Base-by-base conservation (phyloP, 2,113 vertebrate species). In the Pelmatolapia mariae region DNA sequence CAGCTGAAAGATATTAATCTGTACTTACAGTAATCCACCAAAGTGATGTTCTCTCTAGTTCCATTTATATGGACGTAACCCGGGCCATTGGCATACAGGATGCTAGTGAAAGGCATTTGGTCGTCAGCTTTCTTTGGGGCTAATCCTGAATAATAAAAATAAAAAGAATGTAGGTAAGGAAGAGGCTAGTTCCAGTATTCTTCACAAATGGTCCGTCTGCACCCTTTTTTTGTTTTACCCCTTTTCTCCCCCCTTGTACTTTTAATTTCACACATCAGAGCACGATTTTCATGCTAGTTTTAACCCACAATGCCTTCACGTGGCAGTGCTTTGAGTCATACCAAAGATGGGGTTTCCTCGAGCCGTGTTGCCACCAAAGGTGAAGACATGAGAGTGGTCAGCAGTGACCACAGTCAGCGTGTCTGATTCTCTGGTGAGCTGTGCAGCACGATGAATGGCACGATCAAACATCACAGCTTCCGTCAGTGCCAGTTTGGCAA, bases 361-460 rank as follows among this genome's bases (percentile, higher is more conserved):
- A 5, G 95, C 95, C 16, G 97, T 97, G 78, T 95, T 97, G 6
- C 97, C 97, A 10, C 97, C 97, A 59, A 97, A 97, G 7, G 96
- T 96, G 80, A 97, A 97, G 84, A 97, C 96, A 4, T 97, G 97
- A n/a, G 97, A 97, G 92, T 97, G 97, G 91, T 97, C 97, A n/a
- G 97, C 97, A 10, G 97, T 97, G 61, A 97, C 96, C 26, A 97
- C 92, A 5, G 96, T 96, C 61, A 97, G 94, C 2, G 97, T 97
- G n/a, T 97, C 96, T 0, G 91, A 93, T 61, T 97, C 97, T 9
- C 66, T 86, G 71, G 96, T 97, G 13, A 97, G 86, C 79, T 94
- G 89, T 11, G 95, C 93, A 10, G 96, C 97, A 1, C 90, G 92
- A 7, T 95, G 91, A 50, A 97, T 92, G 4, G 97, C 96, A 4